Conservation (phyloP, 1,140 invertebrate species). For the Sweltsa coloradensis region DNA sequence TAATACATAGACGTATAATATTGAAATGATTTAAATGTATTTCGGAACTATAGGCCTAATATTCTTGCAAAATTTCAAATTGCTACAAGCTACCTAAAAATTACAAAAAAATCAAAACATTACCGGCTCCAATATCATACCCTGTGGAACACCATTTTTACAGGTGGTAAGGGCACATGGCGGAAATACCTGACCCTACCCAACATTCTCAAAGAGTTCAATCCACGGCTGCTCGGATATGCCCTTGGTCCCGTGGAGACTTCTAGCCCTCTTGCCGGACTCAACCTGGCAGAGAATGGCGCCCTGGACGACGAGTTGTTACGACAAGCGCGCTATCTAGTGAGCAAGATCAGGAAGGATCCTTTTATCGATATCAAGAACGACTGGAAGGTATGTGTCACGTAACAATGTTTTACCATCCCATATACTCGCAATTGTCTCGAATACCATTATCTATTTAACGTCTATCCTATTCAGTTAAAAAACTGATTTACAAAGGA, state of each 20-base stretch:
- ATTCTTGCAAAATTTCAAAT: too few relatives aligned
- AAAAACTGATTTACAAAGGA: too few relatives aligned
- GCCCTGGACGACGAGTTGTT: slow-evolving; percentile 47
- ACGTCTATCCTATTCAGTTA: too few relatives aligned
- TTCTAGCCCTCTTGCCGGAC: slow-evolving; percentile 26
- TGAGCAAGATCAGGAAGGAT: slow-evolving; percentile 44
- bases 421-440: too few relatives aligned
- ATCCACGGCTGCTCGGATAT: slow-evolving; percentile 49
- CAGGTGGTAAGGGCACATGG: slow-evolving; percentile 56
- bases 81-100: too few relatives aligned
- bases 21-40: too few relatives aligned
- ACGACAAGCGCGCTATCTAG: slow-evolving; percentile 43
- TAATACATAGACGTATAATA: too few relatives aligned
- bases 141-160: too few relatives aligned
- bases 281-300: slow-evolving; percentile 47
- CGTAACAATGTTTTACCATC: neutral
- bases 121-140: too few relatives aligned
- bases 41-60: too few relatives aligned
- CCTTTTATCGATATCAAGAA: slow-evolving; percentile 40
- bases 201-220: slow-evolving; percentile 60
- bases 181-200: slow-evolving; percentile 53
- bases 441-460: too few relatives aligned
- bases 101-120: too few relatives aligned
- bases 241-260: slow-evolving; percentile 54
- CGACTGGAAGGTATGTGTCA: slow-evolving; percentile 53